Percentiles rank a stretch among this genome's conserved stretches.
Conservation (phyloP, 2,113 vertebrate genomes). For the Epinephelus lanceolatus region DNA sequence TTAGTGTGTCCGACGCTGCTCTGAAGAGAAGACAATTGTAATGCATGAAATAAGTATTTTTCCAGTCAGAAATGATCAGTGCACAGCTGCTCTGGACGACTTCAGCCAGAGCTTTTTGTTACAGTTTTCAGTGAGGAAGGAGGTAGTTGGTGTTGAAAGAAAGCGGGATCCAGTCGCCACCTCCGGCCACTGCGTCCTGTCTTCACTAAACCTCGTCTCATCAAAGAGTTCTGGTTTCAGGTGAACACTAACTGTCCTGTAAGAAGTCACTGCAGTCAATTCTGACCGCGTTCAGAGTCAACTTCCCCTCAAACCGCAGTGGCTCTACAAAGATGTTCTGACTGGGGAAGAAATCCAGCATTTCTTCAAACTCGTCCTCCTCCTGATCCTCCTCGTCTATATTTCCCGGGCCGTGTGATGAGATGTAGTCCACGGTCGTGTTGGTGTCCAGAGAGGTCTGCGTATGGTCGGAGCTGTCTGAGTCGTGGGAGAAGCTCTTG, state of each 20-base stretch:
- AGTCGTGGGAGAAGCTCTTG: slow-evolving; percentile 84
- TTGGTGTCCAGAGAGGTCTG: slow-evolving; percentile 74
- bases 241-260: slow-evolving; percentile 30
- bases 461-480: slow-evolving; percentile 74
- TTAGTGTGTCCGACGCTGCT: slow-evolving; percentile 38
- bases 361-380: slow-evolving; percentile 39
- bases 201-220: slow-evolving; percentile 6
- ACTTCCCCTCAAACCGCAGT: slow-evolving; percentile 63
- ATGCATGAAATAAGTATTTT: slow-evolving; percentile 47
- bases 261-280: slow-evolving; percentile 81
- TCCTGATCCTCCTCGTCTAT: slow-evolving; percentile 54
- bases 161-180: not conserved
- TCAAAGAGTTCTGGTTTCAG: slow-evolving; percentile 13
- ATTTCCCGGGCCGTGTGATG: slow-evolving; percentile 54
- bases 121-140: slow-evolving; percentile 22
- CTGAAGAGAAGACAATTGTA: slow-evolving; percentile 36
- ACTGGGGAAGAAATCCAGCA: slow-evolving; percentile 69
- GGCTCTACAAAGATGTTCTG: slow-evolving; percentile 59
- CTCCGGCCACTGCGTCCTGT: not conserved
- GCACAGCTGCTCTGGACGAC: slow-evolving; percentile 13
- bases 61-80: not conserved
- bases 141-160: slow-evolving; percentile 60
- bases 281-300: slow-evolving; percentile 83
- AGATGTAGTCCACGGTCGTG: slow-evolving; percentile 77
- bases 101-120: not conserved